Conservation (phyloP, 2,113 vertebrate genomes). For the Ardeotis arabs region DNA sequence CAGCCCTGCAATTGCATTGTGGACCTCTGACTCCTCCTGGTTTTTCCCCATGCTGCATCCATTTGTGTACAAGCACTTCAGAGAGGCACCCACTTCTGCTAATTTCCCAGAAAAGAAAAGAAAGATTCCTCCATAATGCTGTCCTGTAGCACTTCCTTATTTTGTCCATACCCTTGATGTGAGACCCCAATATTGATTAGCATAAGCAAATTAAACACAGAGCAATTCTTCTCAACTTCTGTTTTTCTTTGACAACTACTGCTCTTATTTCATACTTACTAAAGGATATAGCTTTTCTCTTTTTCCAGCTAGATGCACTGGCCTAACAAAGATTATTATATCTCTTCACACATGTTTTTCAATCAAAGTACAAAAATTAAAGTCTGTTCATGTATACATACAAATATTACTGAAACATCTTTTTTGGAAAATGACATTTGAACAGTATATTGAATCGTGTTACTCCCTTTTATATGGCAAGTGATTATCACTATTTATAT, state of each 20-base stretch:
- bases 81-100: background rate
- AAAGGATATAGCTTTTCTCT: background rate
- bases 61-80: background rate
- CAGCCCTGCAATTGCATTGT: fast-evolving
- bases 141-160: background rate
- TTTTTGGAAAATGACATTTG: background rate
- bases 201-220: background rate
- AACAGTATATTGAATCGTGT: background rate
- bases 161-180: background rate
- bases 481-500: background rate
- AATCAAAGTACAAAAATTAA: background rate
- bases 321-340: background rate
- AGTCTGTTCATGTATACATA: background rate
- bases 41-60: background rate
- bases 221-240: background rate
- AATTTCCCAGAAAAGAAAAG: background rate
- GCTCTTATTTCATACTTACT: background rate
- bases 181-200: background rate
- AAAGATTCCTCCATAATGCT: background rate
- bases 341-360: background rate
- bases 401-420: background rate
- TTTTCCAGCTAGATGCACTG: background rate
- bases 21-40: background rate
- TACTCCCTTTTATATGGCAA: background rate
- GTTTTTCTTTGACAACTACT: background rate